Percentiles rank a stretch among this genome's conserved stretches.
Conservation (phyloP, 2,888 invertebrate genomes). For the Cryptocheilus praepositus region DNA sequence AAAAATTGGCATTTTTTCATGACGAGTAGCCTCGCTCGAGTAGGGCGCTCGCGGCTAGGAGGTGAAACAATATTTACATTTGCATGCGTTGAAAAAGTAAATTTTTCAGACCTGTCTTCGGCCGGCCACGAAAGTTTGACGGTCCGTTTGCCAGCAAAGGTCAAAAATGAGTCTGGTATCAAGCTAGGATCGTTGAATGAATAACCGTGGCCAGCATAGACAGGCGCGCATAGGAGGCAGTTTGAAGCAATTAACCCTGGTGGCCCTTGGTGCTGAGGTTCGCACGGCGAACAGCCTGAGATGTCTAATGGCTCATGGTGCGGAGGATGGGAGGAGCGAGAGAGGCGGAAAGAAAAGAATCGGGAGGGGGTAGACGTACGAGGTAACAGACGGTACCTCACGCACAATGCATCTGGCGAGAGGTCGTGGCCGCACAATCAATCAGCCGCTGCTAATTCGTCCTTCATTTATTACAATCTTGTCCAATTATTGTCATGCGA, state of each 20-base stretch:
- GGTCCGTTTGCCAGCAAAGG: no score
- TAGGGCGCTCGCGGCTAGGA: no score
- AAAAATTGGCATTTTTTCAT: no score
- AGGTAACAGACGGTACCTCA: conserved; percentile 30
- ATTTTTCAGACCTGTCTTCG: no score
- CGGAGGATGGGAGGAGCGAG: no score
- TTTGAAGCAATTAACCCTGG: conserved; percentile 65
- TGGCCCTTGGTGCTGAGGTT: conserved; percentile 60
- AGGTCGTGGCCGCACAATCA: conserved; percentile 66
- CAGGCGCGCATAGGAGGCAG: conserved; percentile 40
- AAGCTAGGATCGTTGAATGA: conserved; percentile 33
- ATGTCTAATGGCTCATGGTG: no score
- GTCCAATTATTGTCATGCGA: conserved; percentile 59
- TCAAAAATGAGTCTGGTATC: no score
- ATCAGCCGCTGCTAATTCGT: conserved; percentile 69
- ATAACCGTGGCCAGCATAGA: conserved; percentile 36
- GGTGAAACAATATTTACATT: no score
- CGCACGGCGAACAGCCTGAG: conserved; percentile 49
- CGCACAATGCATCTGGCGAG: conserved; percentile 28
- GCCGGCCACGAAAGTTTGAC: no score
- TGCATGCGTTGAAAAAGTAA: no score
- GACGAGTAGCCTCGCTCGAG: no score
- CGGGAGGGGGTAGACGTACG: background rate
- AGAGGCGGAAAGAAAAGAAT: no score
- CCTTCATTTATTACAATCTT: conserved; percentile 70